phyloP scores from a whole-genome alignment of 2,888 invertebrate genomes.

The Chymomyza procnemis region DNA sequence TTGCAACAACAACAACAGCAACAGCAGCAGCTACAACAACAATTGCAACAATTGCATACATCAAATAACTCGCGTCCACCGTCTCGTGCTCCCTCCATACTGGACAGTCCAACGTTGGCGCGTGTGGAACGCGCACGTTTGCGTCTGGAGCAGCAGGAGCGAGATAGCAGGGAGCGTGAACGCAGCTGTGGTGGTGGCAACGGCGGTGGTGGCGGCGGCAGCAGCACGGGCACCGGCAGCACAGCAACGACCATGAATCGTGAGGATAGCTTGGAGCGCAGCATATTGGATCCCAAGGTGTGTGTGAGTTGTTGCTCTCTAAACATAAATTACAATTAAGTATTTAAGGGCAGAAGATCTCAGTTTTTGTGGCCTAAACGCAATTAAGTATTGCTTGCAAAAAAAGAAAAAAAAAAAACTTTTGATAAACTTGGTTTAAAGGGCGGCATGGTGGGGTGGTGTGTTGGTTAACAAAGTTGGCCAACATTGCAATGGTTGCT shows the following conservation, averaged over 20 bases:
- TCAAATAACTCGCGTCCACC: slow-evolving; percentile 71
- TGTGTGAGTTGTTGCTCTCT: slow-evolving; percentile 23
- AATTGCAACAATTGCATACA: slow-evolving; percentile 57
- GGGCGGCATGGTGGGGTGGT: too few relatives aligned
- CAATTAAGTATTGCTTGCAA: background rate
- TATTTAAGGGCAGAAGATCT: slow-evolving; percentile 4
- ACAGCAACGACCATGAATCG: slow-evolving; percentile 72
- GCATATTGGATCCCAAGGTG: slow-evolving; percentile 77
- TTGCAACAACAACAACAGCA: slow-evolving; percentile 53
- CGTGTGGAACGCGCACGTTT: slow-evolving; percentile 82
- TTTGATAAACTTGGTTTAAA: background rate
- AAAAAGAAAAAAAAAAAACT: too few relatives aligned
- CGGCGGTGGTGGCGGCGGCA: slow-evolving; percentile 47
- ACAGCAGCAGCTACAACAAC: slow-evolving; percentile 50
- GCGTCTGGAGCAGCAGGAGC: slow-evolving; percentile 79
- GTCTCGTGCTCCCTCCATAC: slow-evolving; percentile 79
- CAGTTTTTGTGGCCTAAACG: background rate
- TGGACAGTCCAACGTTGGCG: slow-evolving; percentile 82
- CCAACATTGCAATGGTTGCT: background rate
- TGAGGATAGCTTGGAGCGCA: slow-evolving; percentile 77
- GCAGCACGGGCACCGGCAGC: slow-evolving; percentile 65
- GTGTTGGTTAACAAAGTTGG: background rate
- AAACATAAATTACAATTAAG: slow-evolving; percentile 59
- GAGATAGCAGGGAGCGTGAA: slow-evolving; percentile 50
- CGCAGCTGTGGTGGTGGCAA: slow-evolving; percentile 48